phyloP scores from a whole-genome alignment of 1,140 invertebrate species.

The Eupristina koningsbergeri region DNA sequence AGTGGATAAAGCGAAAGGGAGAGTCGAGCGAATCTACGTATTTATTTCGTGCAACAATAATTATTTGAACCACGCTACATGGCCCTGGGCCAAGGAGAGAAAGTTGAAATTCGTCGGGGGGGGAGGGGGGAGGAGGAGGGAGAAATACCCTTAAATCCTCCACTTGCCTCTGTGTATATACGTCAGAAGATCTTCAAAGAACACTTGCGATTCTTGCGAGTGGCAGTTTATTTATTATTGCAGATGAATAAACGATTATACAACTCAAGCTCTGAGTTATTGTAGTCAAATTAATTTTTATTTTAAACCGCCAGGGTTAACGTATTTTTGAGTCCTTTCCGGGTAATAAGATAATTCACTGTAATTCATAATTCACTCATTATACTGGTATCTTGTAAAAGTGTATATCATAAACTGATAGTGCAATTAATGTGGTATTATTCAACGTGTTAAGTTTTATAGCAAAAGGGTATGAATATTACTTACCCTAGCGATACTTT shows the following conservation, averaged over 20 bases:
- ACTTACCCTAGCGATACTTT: no score
- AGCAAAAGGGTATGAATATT: no score
- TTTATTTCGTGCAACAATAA: slow-evolving; percentile 43
- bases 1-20: not conserved
- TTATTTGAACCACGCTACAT: slow-evolving; percentile 37
- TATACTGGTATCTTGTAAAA: not conserved
- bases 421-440: not conserved
- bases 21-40: slow-evolving; percentile 3
- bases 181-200: slow-evolving; percentile 4
- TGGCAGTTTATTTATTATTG: slow-evolving; percentile 35
- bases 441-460: not conserved
- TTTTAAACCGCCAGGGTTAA: slow-evolving; percentile 4
- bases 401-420: not conserved
- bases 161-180: not conserved
- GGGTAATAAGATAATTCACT: not conserved
- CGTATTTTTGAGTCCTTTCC: not conserved
- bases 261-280: slow-evolving; percentile 36
- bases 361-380: not conserved
- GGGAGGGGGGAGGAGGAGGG: not conserved
- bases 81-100: slow-evolving; percentile 39
- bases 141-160: slow-evolving; percentile 38
- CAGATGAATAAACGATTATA: not conserved
- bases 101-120: slow-evolving; percentile 35
- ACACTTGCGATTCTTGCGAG: not conserved
- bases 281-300: slow-evolving; percentile 36